Conservation (phyloP, 2,113 vertebrate species). For the Xerus inauris region DNA sequence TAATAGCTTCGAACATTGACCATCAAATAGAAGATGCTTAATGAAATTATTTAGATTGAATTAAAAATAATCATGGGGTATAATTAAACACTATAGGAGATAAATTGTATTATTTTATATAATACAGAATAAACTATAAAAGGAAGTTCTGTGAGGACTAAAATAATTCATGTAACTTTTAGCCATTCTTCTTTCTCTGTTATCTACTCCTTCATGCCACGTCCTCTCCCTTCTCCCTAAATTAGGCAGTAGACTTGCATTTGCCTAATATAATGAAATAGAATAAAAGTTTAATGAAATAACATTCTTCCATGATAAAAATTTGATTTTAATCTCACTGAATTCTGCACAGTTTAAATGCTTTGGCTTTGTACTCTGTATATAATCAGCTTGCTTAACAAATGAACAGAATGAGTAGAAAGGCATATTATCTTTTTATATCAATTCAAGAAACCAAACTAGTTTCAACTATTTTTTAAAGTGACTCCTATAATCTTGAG, state of each 20-base stretch:
- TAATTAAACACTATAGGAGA: background rate
- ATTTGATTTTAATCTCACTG: constrained; percentile 1
- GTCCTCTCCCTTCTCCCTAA: background rate
- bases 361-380: constrained; percentile 22
- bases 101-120: background rate
- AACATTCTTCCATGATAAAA: background rate
- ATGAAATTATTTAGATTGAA: background rate
- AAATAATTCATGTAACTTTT: constrained; percentile 37
- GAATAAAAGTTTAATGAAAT: background rate
- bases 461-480: background rate
- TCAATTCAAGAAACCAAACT: background rate
- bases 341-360: background rate
- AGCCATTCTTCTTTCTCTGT: background rate
- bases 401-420: background rate
- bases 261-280: constrained; percentile 7
- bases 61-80: background rate
- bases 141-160: background rate
- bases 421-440: background rate
- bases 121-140: background rate
- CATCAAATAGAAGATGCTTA: background rate
- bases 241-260: background rate
- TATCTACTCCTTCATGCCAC: background rate
- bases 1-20: background rate
- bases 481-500: background rate
- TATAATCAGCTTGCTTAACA: constrained; percentile 6